phyloP scores from a whole-genome alignment of 2,113 vertebrate species.

The Mohoua ochrocephala region DNA sequence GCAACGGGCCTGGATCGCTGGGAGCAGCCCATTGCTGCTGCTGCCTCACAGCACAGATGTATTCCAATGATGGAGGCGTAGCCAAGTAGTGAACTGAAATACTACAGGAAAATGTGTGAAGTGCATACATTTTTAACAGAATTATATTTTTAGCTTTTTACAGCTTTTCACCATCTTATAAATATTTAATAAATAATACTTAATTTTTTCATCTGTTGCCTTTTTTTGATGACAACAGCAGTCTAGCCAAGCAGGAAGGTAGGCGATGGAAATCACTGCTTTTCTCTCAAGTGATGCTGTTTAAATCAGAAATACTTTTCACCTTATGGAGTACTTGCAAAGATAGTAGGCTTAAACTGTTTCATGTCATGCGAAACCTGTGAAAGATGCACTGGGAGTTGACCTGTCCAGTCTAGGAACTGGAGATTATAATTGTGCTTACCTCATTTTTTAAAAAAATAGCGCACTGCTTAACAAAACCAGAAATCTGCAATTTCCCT shows the following conservation, averaged over 20 bases:
- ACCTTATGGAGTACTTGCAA: background rate
- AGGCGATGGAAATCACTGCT: background rate
- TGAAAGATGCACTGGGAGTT: background rate
- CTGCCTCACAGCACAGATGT: background rate
- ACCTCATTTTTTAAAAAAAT: rapidly evolving
- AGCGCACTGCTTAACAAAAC: background rate
- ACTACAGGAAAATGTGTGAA: background rate
- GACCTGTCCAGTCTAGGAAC: background rate
- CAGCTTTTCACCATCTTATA: background rate
- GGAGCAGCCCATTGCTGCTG: background rate
- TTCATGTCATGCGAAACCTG: background rate
- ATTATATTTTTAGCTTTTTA: background rate
- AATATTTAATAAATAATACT: background rate
- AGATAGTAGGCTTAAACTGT: background rate
- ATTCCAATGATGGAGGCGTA: rapidly evolving
- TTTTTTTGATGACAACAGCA: background rate
- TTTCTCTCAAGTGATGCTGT: background rate
- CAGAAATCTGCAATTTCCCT: background rate
- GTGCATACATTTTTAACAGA: background rate
- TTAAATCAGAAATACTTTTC: background rate
- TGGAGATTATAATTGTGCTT: background rate
- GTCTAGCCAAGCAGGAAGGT: background rate
- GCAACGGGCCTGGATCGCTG: rapidly evolving
- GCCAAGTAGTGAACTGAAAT: background rate
- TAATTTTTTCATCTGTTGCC: background rate